Percentiles rank a stretch among this genome's conserved stretches.
Conservation (phyloP, 1,140 invertebrate species). For the Drosophila simulans region DNA sequence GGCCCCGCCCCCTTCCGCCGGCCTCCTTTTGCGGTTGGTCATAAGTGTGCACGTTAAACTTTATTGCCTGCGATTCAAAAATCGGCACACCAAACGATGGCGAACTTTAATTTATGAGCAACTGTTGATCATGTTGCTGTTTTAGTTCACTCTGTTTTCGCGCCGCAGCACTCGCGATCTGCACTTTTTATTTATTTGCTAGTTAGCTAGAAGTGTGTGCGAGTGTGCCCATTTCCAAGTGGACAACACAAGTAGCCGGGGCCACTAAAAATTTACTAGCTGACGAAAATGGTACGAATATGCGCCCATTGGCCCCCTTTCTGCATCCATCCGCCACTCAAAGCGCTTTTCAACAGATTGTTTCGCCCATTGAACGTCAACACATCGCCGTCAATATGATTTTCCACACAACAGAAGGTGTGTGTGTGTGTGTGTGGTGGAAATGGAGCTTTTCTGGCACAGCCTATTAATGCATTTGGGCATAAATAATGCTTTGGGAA, state of each 20-base stretch:
- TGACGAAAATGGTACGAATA: conserved; percentile 61
- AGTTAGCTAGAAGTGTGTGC: neutral
- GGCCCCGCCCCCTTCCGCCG: conserved; percentile 9
- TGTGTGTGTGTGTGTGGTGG: neutral
- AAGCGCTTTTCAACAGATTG: conserved; percentile 62
- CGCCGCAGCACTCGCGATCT: neutral
- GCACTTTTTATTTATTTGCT: conserved; percentile 11
- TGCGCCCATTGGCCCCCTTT: conserved; percentile 24
- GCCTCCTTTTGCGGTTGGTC: conserved; percentile 31
- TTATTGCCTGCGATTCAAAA: conserved; percentile 66
- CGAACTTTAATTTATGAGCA: conserved; percentile 62
- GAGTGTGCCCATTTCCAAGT: conserved; percentile 24
- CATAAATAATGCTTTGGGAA: conserved; percentile 51
- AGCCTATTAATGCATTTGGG: conserved; percentile 60
- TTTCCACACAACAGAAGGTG: neutral
- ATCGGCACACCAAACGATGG: conserved; percentile 44
- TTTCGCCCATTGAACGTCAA: conserved; percentile 49
- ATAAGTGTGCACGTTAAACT: conserved; percentile 73
- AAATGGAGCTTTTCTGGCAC: neutral
- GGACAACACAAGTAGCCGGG: conserved; percentile 44
- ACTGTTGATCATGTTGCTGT: conserved; percentile 51
- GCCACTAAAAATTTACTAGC: conserved; percentile 64
- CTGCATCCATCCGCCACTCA: conserved; percentile 7
- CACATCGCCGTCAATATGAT: conserved; percentile 13
- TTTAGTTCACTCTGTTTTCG: conserved; percentile 4